Evolutionary conservation across 64 coral and sea anemone species (phyloP).

Genomic region (Stichodactyla helianthus): DNA sequence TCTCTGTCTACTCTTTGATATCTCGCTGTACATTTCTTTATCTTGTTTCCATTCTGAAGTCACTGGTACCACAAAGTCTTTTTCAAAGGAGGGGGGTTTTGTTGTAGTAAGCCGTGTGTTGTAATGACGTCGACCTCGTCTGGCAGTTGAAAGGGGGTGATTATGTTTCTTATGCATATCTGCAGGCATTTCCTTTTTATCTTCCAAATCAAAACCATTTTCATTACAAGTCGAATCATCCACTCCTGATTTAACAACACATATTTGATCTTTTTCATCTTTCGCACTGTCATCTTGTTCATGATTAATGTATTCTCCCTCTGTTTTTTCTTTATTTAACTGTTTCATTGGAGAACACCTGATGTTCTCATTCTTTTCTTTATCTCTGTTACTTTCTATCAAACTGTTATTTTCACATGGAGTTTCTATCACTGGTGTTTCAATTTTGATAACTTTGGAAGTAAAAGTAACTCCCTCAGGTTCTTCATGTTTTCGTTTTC

Average conservation of each 20-base stretch:
- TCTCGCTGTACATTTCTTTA: slow-evolving; percentile 9
- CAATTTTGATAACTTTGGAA: slow-evolving; percentile 1
- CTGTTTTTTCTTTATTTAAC: not conserved
- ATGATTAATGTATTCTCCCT: not conserved
- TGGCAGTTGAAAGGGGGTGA: not conserved
- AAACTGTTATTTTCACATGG: not conserved
- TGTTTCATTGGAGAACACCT: not conserved
- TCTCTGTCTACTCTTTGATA: slow-evolving; percentile 56
- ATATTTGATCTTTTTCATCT: not conserved
- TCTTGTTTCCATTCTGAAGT: slow-evolving; percentile 38
- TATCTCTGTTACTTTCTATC: not conserved
- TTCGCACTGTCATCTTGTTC: not conserved
- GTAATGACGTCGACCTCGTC: slow-evolving; percentile 27
- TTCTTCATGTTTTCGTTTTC: slow-evolving; percentile 10
- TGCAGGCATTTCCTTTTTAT: not conserved
- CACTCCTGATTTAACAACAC: not conserved
- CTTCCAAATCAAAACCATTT: slow-evolving; percentile 9
- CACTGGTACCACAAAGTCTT: slow-evolving; percentile 38
- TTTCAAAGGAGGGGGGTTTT: slow-evolving; percentile 24
- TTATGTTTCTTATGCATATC: not conserved
- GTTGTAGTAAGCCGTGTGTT: slow-evolving; percentile 41
- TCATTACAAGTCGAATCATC: not conserved
- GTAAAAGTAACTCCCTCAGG: not conserved
- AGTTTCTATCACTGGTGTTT: not conserved
- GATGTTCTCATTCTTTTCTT: not conserved